Conservation (phyloP, 2,113 vertebrate species). For the Cervus canadensis region DNA sequence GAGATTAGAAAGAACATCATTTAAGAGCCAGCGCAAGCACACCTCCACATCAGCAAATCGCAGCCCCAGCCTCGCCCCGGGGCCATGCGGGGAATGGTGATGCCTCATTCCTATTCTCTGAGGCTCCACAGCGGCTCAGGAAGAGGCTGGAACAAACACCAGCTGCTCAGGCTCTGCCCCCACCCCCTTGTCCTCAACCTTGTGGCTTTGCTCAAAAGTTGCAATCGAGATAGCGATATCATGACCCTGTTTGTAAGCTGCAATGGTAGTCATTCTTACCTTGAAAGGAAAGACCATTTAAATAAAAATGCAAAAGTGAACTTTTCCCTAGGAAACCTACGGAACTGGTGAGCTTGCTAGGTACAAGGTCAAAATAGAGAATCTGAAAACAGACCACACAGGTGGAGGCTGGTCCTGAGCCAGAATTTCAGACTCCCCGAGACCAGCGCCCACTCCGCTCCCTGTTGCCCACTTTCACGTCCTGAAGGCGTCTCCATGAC, state of each 20-base stretch:
- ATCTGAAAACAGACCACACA: neutral
- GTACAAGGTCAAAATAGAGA: neutral
- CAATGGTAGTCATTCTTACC: neutral
- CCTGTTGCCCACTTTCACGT: accelerated
- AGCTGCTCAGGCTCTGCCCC: conserved; percentile 30
- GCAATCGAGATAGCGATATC: neutral
- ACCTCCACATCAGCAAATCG: neutral
- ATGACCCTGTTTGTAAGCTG: neutral
- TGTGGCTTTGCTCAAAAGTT: neutral
- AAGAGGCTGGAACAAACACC: conserved; percentile 35
- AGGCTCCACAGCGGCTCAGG: neutral
- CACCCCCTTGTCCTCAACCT: neutral
- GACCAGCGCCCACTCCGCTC: neutral
- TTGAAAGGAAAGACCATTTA: neutral
- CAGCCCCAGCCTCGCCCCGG: neutral
- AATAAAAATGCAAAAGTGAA: neutral
- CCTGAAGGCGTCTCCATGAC: accelerated
- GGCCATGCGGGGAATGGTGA: neutral
- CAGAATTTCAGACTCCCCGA: neutral
- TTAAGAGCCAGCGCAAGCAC: neutral
- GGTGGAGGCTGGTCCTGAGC: neutral
- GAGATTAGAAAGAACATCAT: conserved; percentile 4
- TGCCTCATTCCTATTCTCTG: conserved; percentile 34
- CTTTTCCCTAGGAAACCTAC: neutral
- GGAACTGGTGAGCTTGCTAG: neutral